Base-by-base conservation (phyloP, 2,113 vertebrate genomes). In the Prolemur simus region DNA sequence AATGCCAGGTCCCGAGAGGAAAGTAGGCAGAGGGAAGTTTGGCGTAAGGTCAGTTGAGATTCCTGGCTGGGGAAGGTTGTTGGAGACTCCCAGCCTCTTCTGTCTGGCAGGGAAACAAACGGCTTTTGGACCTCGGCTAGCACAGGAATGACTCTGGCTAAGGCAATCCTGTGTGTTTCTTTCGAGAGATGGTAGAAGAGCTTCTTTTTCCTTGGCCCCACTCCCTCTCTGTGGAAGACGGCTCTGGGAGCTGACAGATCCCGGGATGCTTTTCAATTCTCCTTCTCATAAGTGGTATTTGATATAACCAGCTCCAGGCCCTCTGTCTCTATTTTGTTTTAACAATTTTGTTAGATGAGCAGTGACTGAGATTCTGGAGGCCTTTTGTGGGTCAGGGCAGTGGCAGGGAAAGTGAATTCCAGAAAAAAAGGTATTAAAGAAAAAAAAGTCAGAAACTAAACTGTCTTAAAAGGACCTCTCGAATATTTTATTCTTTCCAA, bases 1-100 rank as follows among this genome's bases (percentile, higher is more conserved):
- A 97, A 89, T 97, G 74, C 56, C 39, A 94, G 54, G 49, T 86
- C 45, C 76, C 25, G 27, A 12, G 47, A 89, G 54, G 83, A 64
- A 90, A 95, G 89, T 52, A 13, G 77, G 45, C 47, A 39, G 82
- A 83, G n/a, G 18, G 11, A 93, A 39, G 8, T 84, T 32, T 86
- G 93, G 52, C 45, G 64, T 45, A 15, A 56, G 54, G 49, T 87
- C 20, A 39, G 34, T 8, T 42, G 66, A 78, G 52, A 21, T 60
- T 94, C 64, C 17, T 54, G 69, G 34, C 29, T 4, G 13, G 86
- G 49, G 18, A 63, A 83, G 25, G 18, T 29, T 2, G 3, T 21
- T 2, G 23, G 76, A 90, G 87, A 86, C 45, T 32, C 20, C n/a
- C 25, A n/a, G 18, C 6, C 8, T 93, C 81, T 84, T 85, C 14